Evolutionary conservation across 1,140 invertebrate species (phyloP), one percentile per base, ranked within the genome.

Genomic region (Metaphire vulgaris): DNA sequence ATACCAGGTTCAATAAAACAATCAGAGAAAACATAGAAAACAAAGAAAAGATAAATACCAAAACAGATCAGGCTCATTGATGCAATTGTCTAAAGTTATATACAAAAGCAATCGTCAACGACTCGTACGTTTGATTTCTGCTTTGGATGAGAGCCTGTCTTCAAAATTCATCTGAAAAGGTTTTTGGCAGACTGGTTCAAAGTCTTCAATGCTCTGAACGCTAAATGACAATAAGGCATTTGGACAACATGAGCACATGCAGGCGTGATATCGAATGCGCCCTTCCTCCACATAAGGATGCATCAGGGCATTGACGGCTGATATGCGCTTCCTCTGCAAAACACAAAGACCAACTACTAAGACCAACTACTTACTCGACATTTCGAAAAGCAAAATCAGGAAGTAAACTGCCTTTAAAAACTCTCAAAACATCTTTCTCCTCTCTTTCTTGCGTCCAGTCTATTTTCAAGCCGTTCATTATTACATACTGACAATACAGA

Each of bases 161-260:
- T 98, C 96, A 93, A 96, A 98, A 78, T 90, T 89, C 88, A 97
- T 95, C 85, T 96, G 93, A 86, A 98, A 98, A 69, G 92, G 89
- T 84, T 92, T 90, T 33, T 91, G 89, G 68, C 96, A 93, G 69
- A 91, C 90, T 21, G 96, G 96, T 87, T 99, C 97, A 82, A 98
- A 93, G 85, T 98, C 95, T 89, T 68, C 83, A 84, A 26, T 76
- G 73, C 69, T 33, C 90, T 90, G 78, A 89, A 89, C 41, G 90
- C 89, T 75, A 90, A 14, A 28, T 30, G 69, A 28, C n/a, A 79
- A 30, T 2, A 81, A 81, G 76, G 91, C 80, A 90, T 92, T n/a
- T n/a, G n/a, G 76, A 88, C 97, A 99, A 86, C 97, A 99, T 82
- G 92, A 93, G 88, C 97, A 99, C 97, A 99, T 99, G 86, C 97